phyloP scores from a whole-genome alignment of 2,888 invertebrate species.

The Gonocerus acuteangulatus region DNA sequence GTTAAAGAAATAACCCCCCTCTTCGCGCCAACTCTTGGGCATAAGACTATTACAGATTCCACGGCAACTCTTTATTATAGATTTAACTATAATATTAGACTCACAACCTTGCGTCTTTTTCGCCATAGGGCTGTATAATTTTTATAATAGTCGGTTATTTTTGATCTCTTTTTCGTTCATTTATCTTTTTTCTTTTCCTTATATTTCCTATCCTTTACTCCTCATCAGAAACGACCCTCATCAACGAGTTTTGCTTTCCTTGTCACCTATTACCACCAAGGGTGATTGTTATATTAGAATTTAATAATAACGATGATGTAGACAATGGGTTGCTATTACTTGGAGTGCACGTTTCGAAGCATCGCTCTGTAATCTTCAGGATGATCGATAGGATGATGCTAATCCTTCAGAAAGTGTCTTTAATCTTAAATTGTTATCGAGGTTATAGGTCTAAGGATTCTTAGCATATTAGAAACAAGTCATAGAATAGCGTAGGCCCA shows the following conservation, averaged over 20 bases:
- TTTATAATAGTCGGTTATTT: conserved; percentile 12
- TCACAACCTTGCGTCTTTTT: conserved; percentile 6
- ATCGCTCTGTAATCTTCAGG: too few relatives aligned
- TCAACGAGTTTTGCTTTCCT: conserved; percentile 1
- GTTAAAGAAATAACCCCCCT: conserved; percentile 12
- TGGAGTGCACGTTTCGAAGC: too few relatives aligned
- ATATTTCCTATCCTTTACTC: neutral
- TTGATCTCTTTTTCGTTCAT: neutral
- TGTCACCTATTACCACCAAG: conserved; percentile 14
- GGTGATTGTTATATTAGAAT: conserved; percentile 3
- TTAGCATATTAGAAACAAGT: too few relatives aligned
- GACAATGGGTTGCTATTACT: neutral
- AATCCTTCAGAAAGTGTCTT: too few relatives aligned
- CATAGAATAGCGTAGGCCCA: too few relatives aligned
- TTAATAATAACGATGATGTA: conserved; percentile 7
- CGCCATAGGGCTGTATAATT: conserved; percentile 20
- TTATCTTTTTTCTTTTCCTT: neutral
- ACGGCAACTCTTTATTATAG: conserved; percentile 14
- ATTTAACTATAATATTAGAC: conserved; percentile 21
- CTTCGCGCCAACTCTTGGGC: neutral
- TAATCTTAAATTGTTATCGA: too few relatives aligned
- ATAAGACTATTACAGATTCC: neutral
- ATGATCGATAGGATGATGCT: too few relatives aligned
- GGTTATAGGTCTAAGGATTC: too few relatives aligned
- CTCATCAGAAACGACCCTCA: conserved; percentile 1